These are phyloP conservation scores for Dynastes maya DNA, from an alignment of 2,888 invertebrate genomes.

Conservation along the genomic window DNA sequence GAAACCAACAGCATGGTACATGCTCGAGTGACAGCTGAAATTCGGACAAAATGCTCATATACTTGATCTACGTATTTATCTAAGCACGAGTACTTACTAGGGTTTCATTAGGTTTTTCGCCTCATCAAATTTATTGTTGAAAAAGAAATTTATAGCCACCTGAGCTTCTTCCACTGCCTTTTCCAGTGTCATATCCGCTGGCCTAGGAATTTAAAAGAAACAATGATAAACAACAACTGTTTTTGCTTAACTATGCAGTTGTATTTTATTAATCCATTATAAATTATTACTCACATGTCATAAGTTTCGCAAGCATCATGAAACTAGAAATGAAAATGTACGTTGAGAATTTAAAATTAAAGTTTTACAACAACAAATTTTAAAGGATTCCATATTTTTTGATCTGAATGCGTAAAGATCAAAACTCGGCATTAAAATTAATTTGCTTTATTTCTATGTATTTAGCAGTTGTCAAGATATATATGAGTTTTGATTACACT, in stretches of 20 bases:
- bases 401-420: too few relatives aligned
- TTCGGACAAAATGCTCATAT: conserved; percentile 27
- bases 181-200: conserved; percentile 75
- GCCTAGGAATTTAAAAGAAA: conserved; percentile 59
- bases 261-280: neutral
- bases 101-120: conserved; percentile 86
- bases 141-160: conserved; percentile 88
- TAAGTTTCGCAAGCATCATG: conserved; percentile 72
- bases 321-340: conserved; percentile 66
- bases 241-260: neutral
- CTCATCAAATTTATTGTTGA: conserved; percentile 91
- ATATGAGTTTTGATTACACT: too few relatives aligned
- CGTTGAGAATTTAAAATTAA: too few relatives aligned
- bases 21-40: conserved; percentile 82
- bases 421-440: too few relatives aligned
- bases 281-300: conserved; percentile 67
- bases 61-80: neutral
- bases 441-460: too few relatives aligned
- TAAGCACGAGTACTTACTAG: conserved; percentile 73
- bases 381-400: too few relatives aligned
- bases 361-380: too few relatives aligned
- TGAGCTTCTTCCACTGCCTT: conserved; percentile 84
- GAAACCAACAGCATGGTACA: conserved; percentile 94
- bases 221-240: neutral
- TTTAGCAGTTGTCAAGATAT: too few relatives aligned